Conservation (phyloP, 2,888 invertebrate genomes). For the Sinohyriopsis cumingii region DNA sequence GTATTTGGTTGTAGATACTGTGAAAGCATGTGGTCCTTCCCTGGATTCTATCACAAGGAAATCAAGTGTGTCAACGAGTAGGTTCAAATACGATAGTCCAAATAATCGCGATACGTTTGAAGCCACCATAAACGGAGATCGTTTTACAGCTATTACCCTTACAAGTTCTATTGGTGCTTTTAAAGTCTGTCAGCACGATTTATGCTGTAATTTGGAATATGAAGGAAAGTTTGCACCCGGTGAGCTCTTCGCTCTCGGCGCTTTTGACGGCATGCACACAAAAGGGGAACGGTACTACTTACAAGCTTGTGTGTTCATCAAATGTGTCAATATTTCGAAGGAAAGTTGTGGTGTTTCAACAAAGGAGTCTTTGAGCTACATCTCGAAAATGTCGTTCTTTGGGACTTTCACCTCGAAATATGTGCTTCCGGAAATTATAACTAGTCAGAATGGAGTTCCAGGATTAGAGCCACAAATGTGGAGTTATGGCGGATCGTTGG, state of each 20-base stretch:
- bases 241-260: slow-evolving; percentile 23
- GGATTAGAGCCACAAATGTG: slow-evolving; percentile 19
- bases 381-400: slow-evolving; percentile 29
- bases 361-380: slow-evolving; percentile 12
- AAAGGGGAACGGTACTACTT: slow-evolving; percentile 14
- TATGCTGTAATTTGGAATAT: slow-evolving; percentile 21
- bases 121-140: slow-evolving; percentile 23
- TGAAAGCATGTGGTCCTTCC: slow-evolving; percentile 12
- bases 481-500: slow-evolving; percentile 21
- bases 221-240: slow-evolving; percentile 16
- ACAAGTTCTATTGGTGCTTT: slow-evolving; percentile 2
- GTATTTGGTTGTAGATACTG: slow-evolving; percentile 16
- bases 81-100: neutral
- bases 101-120: neutral
- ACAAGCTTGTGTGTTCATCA: slow-evolving; percentile 26
- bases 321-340: slow-evolving; percentile 18
- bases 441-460: slow-evolving; percentile 9
- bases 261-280: slow-evolving; percentile 28
- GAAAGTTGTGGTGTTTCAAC: slow-evolving; percentile 26
- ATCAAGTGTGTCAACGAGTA: neutral
- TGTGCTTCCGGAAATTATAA: slow-evolving; percentile 27
- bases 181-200: slow-evolving; percentile 20
- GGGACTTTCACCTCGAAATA: slow-evolving; percentile 23
- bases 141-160: slow-evolving; percentile 12
- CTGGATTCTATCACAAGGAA: neutral